phyloP scores from a whole-genome alignment of 2,888 invertebrate genomes.

The Cerastis leucographa region DNA sequence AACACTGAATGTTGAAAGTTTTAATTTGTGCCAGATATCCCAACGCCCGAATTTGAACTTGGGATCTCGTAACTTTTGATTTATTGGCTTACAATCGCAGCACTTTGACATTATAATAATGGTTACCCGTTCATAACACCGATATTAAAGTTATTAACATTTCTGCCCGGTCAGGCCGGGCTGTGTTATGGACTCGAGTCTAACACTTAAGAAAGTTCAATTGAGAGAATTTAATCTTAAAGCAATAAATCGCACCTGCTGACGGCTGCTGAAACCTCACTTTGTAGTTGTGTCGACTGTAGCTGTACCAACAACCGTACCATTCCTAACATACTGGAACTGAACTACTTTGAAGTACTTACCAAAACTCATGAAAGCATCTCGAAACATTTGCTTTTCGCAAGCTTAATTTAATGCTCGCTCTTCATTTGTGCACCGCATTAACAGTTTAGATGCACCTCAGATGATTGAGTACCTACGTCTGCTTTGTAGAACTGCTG shows the following conservation, averaged over 20 bases:
- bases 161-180: slow-evolving; percentile 10
- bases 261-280: slow-evolving; percentile 33
- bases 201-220: slow-evolving; percentile 29
- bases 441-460: neutral
- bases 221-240: slow-evolving; percentile 48
- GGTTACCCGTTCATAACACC: slow-evolving; percentile 45
- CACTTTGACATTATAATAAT: slow-evolving; percentile 46
- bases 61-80: slow-evolving; percentile 68
- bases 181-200: slow-evolving; percentile 20
- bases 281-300: slow-evolving; percentile 20
- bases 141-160: slow-evolving; percentile 31
- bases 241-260: slow-evolving; percentile 58
- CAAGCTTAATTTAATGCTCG: neutral
- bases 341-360: neutral
- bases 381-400: neutral
- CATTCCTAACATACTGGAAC: slow-evolving; percentile 4
- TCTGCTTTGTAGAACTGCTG: neutral
- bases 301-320: neutral
- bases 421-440: neutral
- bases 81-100: slow-evolving; percentile 61
- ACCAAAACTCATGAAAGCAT: neutral
- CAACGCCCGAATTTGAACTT: slow-evolving; percentile 67
- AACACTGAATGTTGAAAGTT: slow-evolving; percentile 85
- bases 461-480: neutral
- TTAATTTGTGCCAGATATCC: slow-evolving; percentile 80